Conservation (phyloP, 2,888 invertebrate genomes). For the Biston betularia region DNA sequence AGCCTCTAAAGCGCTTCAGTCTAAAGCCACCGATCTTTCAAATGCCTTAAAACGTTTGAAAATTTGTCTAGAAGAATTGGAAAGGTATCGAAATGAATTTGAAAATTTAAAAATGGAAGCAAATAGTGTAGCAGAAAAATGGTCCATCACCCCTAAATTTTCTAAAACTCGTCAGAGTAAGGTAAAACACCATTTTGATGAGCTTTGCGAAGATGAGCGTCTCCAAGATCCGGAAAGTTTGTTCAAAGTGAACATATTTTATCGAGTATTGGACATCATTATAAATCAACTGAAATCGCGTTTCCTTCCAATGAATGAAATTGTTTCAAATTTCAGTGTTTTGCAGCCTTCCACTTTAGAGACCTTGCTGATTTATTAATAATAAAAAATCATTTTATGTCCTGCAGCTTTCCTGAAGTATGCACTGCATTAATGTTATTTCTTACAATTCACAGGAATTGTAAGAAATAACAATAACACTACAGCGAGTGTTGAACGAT, state of each 20-base stretch:
- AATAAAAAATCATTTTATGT: slow-evolving; percentile 31
- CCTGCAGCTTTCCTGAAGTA: slow-evolving; percentile 31
- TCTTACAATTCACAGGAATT: slow-evolving; percentile 34
- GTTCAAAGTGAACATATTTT: slow-evolving; percentile 43
- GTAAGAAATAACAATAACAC: no score
- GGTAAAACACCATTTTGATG: slow-evolving; percentile 44
- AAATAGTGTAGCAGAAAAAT: slow-evolving; percentile 44
- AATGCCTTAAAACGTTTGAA: slow-evolving; percentile 38
- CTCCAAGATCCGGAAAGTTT: slow-evolving; percentile 43
- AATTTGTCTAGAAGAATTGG: slow-evolving; percentile 41
- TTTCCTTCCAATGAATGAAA: slow-evolving; percentile 37
- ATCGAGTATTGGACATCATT: slow-evolving; percentile 43
- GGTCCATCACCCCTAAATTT: slow-evolving; percentile 38
- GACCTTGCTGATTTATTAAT: slow-evolving; percentile 40
- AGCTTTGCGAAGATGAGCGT: slow-evolving; percentile 44
- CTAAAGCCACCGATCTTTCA: slow-evolving; percentile 41
- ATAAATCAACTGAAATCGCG: slow-evolving; percentile 41
- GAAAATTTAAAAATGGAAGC: slow-evolving; percentile 44
- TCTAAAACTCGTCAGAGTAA: slow-evolving; percentile 36
- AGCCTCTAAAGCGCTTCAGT: slow-evolving; percentile 43
- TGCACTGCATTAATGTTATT: slow-evolving; percentile 34
- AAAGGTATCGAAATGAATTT: slow-evolving; percentile 43
- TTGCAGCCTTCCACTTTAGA: slow-evolving; percentile 38
- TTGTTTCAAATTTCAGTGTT: slow-evolving; percentile 40
- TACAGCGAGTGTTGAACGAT: slow-evolving; percentile 31